phyloP scores from a whole-genome alignment of 2,113 vertebrate species.

The Trogon surrucura region DNA sequence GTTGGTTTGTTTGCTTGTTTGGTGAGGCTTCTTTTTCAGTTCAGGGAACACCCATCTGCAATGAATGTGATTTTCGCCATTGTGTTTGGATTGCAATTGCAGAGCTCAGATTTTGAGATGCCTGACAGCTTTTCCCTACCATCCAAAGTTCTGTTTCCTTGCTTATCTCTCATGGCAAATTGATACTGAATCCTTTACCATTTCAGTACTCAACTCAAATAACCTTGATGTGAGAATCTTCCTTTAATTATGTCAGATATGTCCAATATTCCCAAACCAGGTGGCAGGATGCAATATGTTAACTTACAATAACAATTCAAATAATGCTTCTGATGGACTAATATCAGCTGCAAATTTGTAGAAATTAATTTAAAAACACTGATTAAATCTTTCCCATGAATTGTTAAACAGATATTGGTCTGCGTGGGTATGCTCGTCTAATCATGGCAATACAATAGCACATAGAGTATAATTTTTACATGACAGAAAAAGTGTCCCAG shows the following conservation, averaged over 20 bases:
- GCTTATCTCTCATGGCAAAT: background rate
- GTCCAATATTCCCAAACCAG: background rate
- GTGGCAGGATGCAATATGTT: background rate
- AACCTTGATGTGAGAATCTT: background rate
- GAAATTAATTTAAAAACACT: background rate
- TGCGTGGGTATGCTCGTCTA: background rate
- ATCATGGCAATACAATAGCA: background rate
- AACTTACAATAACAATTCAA: background rate
- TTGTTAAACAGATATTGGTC: background rate
- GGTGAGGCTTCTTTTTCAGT: background rate
- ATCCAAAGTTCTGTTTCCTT: background rate
- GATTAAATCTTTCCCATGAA: background rate
- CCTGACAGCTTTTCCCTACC: background rate
- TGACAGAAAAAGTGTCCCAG: background rate
- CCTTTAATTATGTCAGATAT: background rate
- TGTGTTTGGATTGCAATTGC: background rate
- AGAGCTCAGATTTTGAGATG: background rate
- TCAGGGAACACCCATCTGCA: background rate
- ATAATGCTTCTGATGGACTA: background rate
- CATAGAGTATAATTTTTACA: background rate
- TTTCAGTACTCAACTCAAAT: background rate
- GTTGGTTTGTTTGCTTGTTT: background rate
- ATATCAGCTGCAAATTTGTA: rapidly evolving
- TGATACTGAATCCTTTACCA: background rate
- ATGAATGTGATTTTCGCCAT: background rate